Conservation (phyloP, 2,797 vertebrate genomes). For the Sciurus vulgaris region DNA sequence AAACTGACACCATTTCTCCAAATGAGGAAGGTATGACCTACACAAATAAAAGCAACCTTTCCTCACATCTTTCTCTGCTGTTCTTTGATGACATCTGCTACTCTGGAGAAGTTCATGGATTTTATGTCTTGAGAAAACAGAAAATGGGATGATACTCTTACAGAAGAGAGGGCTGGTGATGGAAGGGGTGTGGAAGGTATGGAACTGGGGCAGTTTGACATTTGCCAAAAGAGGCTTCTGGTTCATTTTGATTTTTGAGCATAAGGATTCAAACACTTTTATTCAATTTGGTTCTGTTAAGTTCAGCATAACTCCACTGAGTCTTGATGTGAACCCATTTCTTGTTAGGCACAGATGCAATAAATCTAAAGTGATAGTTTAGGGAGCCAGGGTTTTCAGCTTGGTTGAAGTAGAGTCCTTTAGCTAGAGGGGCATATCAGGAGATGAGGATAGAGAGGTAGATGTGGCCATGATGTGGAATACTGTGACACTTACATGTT, state of each 20-base stretch:
- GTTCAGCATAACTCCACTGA: neutral
- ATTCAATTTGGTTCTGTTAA: neutral
- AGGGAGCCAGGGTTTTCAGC: neutral
- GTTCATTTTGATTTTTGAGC: neutral
- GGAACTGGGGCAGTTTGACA: fast-evolving
- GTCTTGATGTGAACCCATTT: neutral
- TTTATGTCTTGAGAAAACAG: neutral
- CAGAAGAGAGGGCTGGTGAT: neutral
- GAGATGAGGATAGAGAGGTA: neutral
- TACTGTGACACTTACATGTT: neutral
- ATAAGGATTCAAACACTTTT: neutral
- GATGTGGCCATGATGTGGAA: neutral
- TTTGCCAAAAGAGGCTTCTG: neutral
- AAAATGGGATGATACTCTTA: too few relatives aligned
- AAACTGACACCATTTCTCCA: neutral
- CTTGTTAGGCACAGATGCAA: neutral
- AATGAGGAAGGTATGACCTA: neutral
- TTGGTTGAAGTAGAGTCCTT: neutral
- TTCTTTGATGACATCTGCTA: neutral
- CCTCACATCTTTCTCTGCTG: neutral
- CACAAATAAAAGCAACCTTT: neutral
- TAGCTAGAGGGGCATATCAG: neutral
- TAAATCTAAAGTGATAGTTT: neutral
- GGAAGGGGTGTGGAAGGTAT: neutral
- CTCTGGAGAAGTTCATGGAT: neutral